Conservation (phyloP, 2,888 invertebrate species). For the Sphaerophoria taeniata region DNA sequence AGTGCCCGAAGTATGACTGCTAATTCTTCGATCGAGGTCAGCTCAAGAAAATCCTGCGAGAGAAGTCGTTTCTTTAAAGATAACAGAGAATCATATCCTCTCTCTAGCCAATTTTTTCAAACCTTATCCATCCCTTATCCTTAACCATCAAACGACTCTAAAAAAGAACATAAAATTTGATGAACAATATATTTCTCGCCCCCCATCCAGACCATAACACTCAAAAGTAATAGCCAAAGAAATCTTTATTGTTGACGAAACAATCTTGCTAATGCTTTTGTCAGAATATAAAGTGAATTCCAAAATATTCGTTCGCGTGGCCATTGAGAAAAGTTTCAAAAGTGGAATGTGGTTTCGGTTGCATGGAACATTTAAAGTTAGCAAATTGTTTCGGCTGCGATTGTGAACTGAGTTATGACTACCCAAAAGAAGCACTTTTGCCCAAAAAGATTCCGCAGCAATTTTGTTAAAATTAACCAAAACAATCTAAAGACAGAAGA, state of each 20-base stretch:
- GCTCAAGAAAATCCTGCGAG: too few relatives aligned
- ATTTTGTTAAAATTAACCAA: slow-evolving; percentile 62
- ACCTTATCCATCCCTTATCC: too few relatives aligned
- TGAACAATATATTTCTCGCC: neutral
- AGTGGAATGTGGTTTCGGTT: slow-evolving; percentile 1
- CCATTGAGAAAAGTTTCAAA: slow-evolving; percentile 24
- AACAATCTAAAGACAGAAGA: too few relatives aligned
- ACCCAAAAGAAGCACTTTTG: slow-evolving; percentile 36
- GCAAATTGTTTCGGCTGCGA: slow-evolving; percentile 35
- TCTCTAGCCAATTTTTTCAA: too few relatives aligned
- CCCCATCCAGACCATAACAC: slow-evolving; percentile 4
- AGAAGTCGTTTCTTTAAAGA: too few relatives aligned
- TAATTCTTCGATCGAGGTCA: too few relatives aligned
- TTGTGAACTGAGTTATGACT: slow-evolving; percentile 58
- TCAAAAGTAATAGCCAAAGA: slow-evolving; percentile 23
- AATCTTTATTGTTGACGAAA: slow-evolving; percentile 3
- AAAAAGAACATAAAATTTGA: neutral
- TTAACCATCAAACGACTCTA: neutral
- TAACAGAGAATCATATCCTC: too few relatives aligned
- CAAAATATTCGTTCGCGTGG: slow-evolving; percentile 16
- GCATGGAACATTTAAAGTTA: slow-evolving; percentile 52
- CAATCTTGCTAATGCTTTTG: slow-evolving; percentile 31
- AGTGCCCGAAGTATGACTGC: too few relatives aligned
- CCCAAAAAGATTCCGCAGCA: slow-evolving; percentile 19
- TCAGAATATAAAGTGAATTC: slow-evolving; percentile 41